These are phyloP conservation scores for Aspiorhynchus laticeps DNA, from an alignment of 2,113 vertebrate species.

Conservation along the genomic window DNA sequence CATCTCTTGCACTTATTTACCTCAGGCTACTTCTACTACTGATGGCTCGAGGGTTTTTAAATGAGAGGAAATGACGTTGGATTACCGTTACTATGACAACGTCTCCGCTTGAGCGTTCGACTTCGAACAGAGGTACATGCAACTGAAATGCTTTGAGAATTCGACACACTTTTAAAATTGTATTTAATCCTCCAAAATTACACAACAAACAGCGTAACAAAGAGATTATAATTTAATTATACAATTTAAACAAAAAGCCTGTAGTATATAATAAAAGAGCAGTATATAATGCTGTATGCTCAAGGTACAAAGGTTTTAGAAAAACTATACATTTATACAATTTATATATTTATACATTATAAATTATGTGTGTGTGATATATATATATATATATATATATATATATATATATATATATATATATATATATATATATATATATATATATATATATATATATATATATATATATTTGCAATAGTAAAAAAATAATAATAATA, in stretches of 20 bases:
- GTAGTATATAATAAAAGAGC: not conserved
- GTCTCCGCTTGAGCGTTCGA: not conserved
- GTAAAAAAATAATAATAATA: too few relatives aligned
- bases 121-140: not conserved
- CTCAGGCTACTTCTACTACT: constrained; percentile 49
- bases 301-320: not conserved
- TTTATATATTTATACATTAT: not conserved
- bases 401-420: too few relatives aligned
- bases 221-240: not conserved
- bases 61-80: constrained; percentile 74
- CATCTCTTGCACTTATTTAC: constrained; percentile 35
- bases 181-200: not conserved
- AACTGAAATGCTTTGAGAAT: not conserved
- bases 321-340: not conserved
- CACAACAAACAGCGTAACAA: not conserved
- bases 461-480: too few relatives aligned
- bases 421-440: not conserved
- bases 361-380: too few relatives aligned
- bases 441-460: not conserved
- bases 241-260: not conserved
- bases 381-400: too few relatives aligned
- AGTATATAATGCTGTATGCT: not conserved
- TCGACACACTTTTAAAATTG: not conserved
- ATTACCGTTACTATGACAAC: constrained; percentile 70
- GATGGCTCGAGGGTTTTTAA: constrained; percentile 60